A percentile compares a stretch with the other conserved stretches of the same genome.
These are phyloP conservation scores for Ictalurus punctatus DNA, from an alignment of 2,113 vertebrate species.

Conservation along the genomic window DNA sequence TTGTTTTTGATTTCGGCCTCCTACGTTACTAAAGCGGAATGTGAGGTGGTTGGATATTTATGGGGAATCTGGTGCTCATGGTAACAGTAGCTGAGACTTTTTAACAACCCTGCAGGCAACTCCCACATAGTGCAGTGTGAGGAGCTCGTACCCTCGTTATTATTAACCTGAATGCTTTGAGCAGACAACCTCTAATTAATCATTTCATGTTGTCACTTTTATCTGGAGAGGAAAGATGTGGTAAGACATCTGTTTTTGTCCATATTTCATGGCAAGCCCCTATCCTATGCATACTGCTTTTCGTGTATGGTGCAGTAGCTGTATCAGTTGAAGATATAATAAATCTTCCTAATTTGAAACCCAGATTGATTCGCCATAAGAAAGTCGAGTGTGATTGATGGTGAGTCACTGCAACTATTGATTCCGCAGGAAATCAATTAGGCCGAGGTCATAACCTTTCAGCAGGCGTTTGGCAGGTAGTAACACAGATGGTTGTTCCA, in stretches of 20 bases:
- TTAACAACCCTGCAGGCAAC: conserved; percentile 37
- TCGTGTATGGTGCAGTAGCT: background rate
- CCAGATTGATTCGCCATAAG: conserved; percentile 21
- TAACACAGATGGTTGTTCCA: conserved; percentile 9
- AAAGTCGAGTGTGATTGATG: conserved; percentile 47
- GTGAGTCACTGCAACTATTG: background rate
- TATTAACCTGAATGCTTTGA: conserved; percentile 35
- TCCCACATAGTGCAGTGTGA: conserved; percentile 27
- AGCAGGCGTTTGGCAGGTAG: conserved; percentile 22
- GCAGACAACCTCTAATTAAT: conserved; percentile 32
- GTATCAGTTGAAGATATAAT: background rate
- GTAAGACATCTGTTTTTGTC: conserved; percentile 14
- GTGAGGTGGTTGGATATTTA: conserved; percentile 47
- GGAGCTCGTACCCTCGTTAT: conserved; percentile 20
- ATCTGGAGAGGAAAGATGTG: background rate
- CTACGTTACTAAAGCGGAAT: conserved; percentile 28
- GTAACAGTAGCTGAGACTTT: conserved; percentile 43
- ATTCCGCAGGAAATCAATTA: conserved; percentile 53
- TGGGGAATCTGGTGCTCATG: conserved; percentile 38
- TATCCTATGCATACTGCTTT: background rate
- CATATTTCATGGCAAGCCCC: background rate
- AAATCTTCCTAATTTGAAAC: conserved; percentile 27
- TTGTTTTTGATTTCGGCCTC: conserved; percentile 16
- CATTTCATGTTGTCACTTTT: conserved; percentile 2
- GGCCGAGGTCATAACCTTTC: conserved; percentile 43